A percentile compares a stretch with the other conserved stretches of the same genome.
Evolutionary conservation across 1,140 invertebrate genomes (phyloP).

Genomic region (Microvelia longipes): DNA sequence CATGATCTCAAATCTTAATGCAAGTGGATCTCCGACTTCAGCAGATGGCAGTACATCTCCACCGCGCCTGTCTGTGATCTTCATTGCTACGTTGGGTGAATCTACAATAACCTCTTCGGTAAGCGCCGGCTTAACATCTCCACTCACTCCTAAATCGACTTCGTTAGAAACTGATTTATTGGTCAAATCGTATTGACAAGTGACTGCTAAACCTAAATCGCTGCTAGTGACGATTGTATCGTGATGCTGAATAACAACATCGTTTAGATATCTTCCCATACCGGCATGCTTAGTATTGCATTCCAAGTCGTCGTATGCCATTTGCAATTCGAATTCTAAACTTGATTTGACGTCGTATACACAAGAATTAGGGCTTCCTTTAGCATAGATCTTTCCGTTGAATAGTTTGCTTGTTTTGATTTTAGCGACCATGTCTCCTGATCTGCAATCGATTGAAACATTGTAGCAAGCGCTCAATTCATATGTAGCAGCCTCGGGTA

Average conservation of each 20-base stretch:
- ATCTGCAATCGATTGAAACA: constrained; percentile 78
- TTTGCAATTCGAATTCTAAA: constrained; percentile 70
- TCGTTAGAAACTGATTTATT: constrained; percentile 88
- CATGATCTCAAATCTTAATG: constrained; percentile 78
- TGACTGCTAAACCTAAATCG: constrained; percentile 77
- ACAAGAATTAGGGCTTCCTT: constrained; percentile 80
- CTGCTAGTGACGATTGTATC: constrained; percentile 88
- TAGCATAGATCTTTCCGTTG: constrained; percentile 86
- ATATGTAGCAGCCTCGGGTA: constrained; percentile 76
- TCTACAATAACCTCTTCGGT: constrained; percentile 71
- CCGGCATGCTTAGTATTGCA: constrained; percentile 76
- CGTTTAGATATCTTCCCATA: constrained; percentile 68
- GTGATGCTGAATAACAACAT: constrained; percentile 85
- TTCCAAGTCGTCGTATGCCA: constrained; percentile 82
- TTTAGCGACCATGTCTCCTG: constrained; percentile 79
- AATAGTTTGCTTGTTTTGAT: constrained; percentile 84
- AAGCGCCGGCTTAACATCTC: constrained; percentile 58
- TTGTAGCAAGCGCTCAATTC: constrained; percentile 89
- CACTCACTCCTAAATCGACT: constrained; percentile 73
- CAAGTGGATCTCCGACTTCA: constrained; percentile 77
- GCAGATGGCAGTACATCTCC: constrained; percentile 63
- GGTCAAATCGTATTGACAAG: constrained; percentile 82
- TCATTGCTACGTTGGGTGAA: constrained; percentile 86
- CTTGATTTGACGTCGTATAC: constrained; percentile 69
- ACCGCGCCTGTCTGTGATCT: constrained; percentile 70